Base-by-base conservation (phyloP, 2,797 vertebrate species). In the Hippocampus kuda region DNA sequence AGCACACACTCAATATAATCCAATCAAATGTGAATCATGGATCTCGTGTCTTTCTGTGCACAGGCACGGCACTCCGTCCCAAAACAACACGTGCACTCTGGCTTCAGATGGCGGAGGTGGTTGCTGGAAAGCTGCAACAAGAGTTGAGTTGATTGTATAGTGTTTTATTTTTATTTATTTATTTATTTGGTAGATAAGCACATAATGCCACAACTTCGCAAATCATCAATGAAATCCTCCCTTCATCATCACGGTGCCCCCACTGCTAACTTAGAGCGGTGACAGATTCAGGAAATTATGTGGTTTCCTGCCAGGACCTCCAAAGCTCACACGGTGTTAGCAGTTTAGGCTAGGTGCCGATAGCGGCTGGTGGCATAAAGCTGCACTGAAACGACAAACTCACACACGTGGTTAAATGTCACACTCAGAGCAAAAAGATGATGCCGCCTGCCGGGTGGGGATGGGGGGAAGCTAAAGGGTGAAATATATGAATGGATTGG, bases 11-110 rank as follows among this genome's bases (percentile, higher is more conserved):
- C 79, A 79, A 83, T 77, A 78, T 76, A 82, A 84, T 81, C 68
- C 70, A 84, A 90, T 90, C 84, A 87, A 84, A 88, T 41, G 49
- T 70, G 74, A 77, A 73, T 82, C 84, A 89, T 86, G 72, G 86
- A 87, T 86, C 72, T 73, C 5, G 44, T 68, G 78, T 63, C 1
- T 56, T 72, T 65, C 67, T 69, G 20, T 16, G 70, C 46, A 38
- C 46, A 77, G 56, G 73, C 77, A 67, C 51, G 51, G 22, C 56
- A 18, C 64, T 59, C 49, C 27, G 64, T 71, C 69, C 22, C 62
- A 48, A 51, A 20, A 69, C 22, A 54, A 51, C 49, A 20, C 20
- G 20, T 20, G 20, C 1, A 30, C 34, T 56, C 38, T 3, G 20
- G 60, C 67, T 13, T 20, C 42, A 12, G 20, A 49, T 68, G 34